phyloP scores from a whole-genome alignment of 2,888 invertebrate genomes.

The Zeuzera pyrina region DNA sequence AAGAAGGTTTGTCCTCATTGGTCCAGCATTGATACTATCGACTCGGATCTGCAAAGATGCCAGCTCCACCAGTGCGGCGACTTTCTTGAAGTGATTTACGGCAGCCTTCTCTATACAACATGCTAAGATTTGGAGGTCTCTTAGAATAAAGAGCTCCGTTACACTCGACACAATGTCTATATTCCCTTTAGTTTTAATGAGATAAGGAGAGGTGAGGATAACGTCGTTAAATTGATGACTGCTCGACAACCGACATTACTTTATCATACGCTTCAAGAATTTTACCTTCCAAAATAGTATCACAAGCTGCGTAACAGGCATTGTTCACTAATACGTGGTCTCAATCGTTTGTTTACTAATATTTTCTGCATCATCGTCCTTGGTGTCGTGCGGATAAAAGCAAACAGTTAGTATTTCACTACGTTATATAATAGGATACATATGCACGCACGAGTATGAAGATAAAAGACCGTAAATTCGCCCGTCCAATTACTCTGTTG shows the following conservation, averaged over 20 bases:
- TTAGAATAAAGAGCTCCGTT: constrained; percentile 8
- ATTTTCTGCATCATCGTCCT: constrained; percentile 22
- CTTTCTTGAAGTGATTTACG: constrained; percentile 81
- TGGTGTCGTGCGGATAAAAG: constrained; percentile 28
- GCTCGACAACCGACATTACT: constrained; percentile 25
- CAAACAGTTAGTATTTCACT: too few species aligned
- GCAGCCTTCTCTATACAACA: constrained; percentile 83
- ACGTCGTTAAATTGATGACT: constrained; percentile 9
- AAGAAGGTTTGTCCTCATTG: constrained; percentile 58
- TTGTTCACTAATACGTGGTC: constrained; percentile 33
- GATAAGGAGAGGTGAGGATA: constrained; percentile 11
- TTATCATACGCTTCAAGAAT: constrained; percentile 25
- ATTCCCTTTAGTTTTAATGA: constrained; percentile 20
- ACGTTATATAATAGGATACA: too few species aligned
- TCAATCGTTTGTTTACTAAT: constrained; percentile 25
- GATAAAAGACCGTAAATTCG: too few species aligned
- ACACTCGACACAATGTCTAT: constrained; percentile 37
- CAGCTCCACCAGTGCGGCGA: constrained; percentile 77
- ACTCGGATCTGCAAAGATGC: constrained; percentile 73
- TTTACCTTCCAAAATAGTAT: constrained; percentile 19
- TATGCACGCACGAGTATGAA: too few species aligned
- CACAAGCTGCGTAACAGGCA: constrained; percentile 22
- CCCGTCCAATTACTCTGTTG: too few species aligned
- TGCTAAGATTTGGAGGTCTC: constrained; percentile 8
- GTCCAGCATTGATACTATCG: constrained; percentile 82